Evolutionary conservation across 2,888 invertebrate species (phyloP), one percentile per base, ranked within the genome.

Genomic region (Sinelater perroti): DNA sequence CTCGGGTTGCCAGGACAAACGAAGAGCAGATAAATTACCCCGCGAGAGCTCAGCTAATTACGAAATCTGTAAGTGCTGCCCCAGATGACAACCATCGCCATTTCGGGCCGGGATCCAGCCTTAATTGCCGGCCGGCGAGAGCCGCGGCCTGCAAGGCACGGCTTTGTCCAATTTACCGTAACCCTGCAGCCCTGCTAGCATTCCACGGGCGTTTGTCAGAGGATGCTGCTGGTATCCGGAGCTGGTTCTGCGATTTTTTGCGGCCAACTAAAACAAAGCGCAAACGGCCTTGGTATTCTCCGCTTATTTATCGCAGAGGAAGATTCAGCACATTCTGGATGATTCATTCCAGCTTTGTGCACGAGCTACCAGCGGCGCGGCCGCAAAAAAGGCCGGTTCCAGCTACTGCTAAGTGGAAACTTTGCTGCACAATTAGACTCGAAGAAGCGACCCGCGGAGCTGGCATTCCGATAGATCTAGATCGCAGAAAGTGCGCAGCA

Each of bases 191-290:
- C 30, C 42, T 31, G 31, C 18, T 40, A 13, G 31, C 42, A 59
- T 59, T 59, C 59, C 30, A 49, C 20, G 26, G 21, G 28, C 13
- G 44, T 55, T 54, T 38, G 59, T 59, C 59, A 59, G 59, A 49
- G 31, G 56, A 51, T 51, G 51, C 30, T 57, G 51, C 44, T 46
- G 38, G 56, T 46, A 54, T 54, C 59, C 49, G 49, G 51, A 58
- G 58, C 58, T 58, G 54, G 54, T 58, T 58, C 44, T 42, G 40
- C 28, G 11, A 46, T 53, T 31, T 57, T 57, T 52, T 28, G 30
- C 33, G 21, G 31, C 35, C 42, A 44, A 20, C 42, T 54, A 58
- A 58, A 58, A 58, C 53, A 58, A 58, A 58, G 58, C 58, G 21
- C 17, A 44, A 53, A 47, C 53, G 58, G 35, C 54, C 58, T 58